Base-by-base conservation (phyloP, 2,797 vertebrate genomes). In the Leptodactylus fallax region DNA sequence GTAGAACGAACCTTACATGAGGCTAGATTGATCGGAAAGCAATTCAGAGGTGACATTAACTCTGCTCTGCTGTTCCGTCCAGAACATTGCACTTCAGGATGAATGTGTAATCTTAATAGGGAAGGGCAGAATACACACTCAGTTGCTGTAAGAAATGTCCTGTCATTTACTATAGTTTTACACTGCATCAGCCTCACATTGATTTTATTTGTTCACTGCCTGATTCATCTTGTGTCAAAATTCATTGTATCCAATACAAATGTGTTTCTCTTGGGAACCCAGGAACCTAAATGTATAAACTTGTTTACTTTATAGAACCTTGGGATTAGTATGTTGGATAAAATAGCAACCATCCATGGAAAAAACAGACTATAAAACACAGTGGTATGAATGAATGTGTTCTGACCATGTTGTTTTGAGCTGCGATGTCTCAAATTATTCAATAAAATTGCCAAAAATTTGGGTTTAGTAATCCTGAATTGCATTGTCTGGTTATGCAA, bases 101-200 rank as follows among this genome's bases (percentile, higher is more conserved):
- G 65, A 53, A 82, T 60, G 69, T 76, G 69, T 36, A 63, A 49
- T 45, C 36, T 51, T 56, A 74, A 88, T 61, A 88, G 63, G 27
- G 27, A 83, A 69, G 27, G 53, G 21, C 81, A 79, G 60, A 49
- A 56, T 25, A 17, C 27, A 72, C 53, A 49, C 67, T 63, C 86
- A 87, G 67, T 83, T 76, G 69, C 71, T 87, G 71, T 77, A 83
- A 83, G 63, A 84, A 88, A 79, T 79, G 27, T 72, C 56, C 76
- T 84, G 81, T 85, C 76, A 71, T 79, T 88, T 58, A 79, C 87
- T 49, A 27, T 79, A 84, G 63, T 49, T 69, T 77, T 79, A 83
- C 55, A 55, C 21, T 77, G 81, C 58, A 69, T 83, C 27, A 77
- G 72, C 23, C 60, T 17, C 36, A 25, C 81, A 87, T 69, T 58